Base-by-base conservation (phyloP, 2,113 vertebrate genomes). In the Hymenochirus boettgeri region DNA sequence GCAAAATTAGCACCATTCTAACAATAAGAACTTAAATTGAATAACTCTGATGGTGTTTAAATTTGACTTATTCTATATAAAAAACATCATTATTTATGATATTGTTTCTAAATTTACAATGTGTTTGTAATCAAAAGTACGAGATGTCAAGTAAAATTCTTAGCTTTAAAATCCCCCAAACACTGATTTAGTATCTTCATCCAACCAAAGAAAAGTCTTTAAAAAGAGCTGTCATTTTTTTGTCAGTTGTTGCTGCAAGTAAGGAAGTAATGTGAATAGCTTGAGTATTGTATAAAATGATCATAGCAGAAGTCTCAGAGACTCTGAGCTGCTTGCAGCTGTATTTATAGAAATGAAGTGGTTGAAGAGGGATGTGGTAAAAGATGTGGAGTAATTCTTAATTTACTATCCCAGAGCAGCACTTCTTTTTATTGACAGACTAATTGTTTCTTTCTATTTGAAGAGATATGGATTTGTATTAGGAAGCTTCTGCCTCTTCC, bases 401-500 rank as follows among this genome's bases (percentile, higher is more conserved):
- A 61, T 61, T 61, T 47, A 61, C 25, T 50, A 46, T 61, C 59
- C 59, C 59, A 33, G 25, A 10, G 59, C 46, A 33, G 25, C 46
- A 50, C 27, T 61, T 50, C 42, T 46, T 27, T 33, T 29, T 50
- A 61, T 61, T 50, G 59, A 61, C 45, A 29, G 57, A 5, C 39
- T 60, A 60, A 60, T 60, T 60, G 45, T 37, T 47, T 19, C 26
- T 48, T 50, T 61, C 45, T 61, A 61, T 61, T 31, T 50, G 57
- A 60, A 47, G 57, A 29, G 23, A 60, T 60, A 60, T 60, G 57
- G 57, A 60, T 60, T 60, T 27, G 22, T 47, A 47, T 60, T 26
- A 26, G 23, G 17, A 18, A n/a, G 12, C 58, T 10, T 18, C 45
- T 18, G 5, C 22, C 15, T 25, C 25, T 48, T 50, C 46, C 59